Evolutionary conservation across 2,888 invertebrate genomes (phyloP), one percentile per base, ranked within the genome.

Genomic region (Perizoma affinitatum): DNA sequence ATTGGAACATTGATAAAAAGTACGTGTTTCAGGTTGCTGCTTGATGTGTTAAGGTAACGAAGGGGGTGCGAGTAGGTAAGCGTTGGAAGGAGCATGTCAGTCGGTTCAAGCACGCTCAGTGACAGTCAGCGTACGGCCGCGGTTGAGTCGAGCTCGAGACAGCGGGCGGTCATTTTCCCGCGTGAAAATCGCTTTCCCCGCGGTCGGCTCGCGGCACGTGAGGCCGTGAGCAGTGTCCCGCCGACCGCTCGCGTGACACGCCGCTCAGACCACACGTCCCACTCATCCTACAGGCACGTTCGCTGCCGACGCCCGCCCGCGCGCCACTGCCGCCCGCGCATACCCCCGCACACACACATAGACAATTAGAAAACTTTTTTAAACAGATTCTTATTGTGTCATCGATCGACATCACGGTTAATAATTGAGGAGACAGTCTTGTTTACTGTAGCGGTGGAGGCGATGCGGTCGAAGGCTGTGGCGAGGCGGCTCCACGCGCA

Each of bases 401-500:
- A 86, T 88, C 86, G 88, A 88, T 88, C 76, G 67, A 58, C 50
- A 50, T 56, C 70, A 71, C 65, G 65, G 70, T 82, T 75, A 83
- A 79, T 84, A 73, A 83, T 85, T 81, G 79, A 84, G 74, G 74
- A 72, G 73, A 81, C 79, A 80, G 78, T 82, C 80, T 75, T 78
- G 75, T 78, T 76, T 74, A 71, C 74, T 69, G 73, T 85, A 69
- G 70, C 78, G 76, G 83, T 80, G 82, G 83, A 79, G 79, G 80
- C 93, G 89, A 95, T 95, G 95, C 94, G 95, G 93, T 95, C 94
- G 73, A 95, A 95, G 87, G 94, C 95, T 79, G 94, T 95, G 74
- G 95, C 95, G 75, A 94, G 95, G 87, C 94, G 94, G 86, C 93
- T 95, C 71, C 94, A 95, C 81, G 93, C 95, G 84, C 95, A 94